Evolutionary conservation across 2,888 invertebrate genomes (phyloP), one percentile per base, ranked within the genome.

Genomic region (Apodemia hepburni): DNA sequence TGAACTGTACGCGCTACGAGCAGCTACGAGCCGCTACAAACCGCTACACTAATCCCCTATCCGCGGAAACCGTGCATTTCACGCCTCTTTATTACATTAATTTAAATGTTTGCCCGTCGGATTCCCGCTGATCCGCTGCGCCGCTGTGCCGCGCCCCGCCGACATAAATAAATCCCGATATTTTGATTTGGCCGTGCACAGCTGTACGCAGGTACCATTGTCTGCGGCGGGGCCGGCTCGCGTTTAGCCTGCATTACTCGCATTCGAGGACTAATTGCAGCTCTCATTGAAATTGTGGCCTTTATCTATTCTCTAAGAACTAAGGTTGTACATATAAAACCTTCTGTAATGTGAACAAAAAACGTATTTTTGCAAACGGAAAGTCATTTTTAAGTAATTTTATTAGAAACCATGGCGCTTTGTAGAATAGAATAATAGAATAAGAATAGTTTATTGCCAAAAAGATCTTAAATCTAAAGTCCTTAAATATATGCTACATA

Each of bases 71-170:
- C 85, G 74, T 76, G 80, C 75, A 80, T 84, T 88, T 87, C 84
- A 85, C 86, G 86, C 79, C 84, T 88, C 84, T 88, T 87, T 87
- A 89, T 87, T 82, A 89, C 89, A 90, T 90, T 90, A 90, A 90
- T 90, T 90, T 88, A 90, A 90, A 90, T 89, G 90, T 89, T 88
- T 87, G 85, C 79, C 76, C 74, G 73, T 71, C 77, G 78, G 80
- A 82, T 81, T 80, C 74, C 74, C 69, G 69, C 71, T 74, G 73
- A 76, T 75, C 75, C 75, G 72, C 78, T 74, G 78, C 79, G 38
- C 71, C 79, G 38, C 71, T 74, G 73, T 74, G 72, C 78, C 74
- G 78, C 79, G 45, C 45, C 45, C 45, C 80, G 78, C 68, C 68
- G 70, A 72, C 71, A 72, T 73, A 77, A 72, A 79, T 77, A 78